These are phyloP conservation scores for Gryllus longicercus DNA, from an alignment of 2,888 invertebrate genomes.

Conservation along the genomic window DNA sequence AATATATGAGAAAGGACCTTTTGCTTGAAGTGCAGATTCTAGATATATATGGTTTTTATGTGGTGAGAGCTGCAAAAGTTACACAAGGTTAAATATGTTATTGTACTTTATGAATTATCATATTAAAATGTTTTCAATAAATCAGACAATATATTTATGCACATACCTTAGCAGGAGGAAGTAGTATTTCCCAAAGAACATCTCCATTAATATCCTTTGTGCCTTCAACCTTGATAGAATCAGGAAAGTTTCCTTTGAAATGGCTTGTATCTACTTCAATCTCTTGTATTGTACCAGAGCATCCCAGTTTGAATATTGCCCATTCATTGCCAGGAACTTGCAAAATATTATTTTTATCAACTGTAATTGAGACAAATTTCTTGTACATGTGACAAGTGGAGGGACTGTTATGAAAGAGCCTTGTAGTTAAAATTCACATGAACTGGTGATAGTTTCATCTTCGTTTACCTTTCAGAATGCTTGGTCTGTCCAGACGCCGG, in stretches of 20 bases:
- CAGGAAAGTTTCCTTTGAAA: constrained; percentile 65
- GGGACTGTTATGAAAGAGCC: too few species aligned
- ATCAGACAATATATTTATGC: background rate
- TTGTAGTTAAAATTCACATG: too few species aligned
- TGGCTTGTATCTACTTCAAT: constrained; percentile 60
- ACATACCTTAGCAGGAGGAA: constrained; percentile 54
- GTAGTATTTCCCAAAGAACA: constrained; percentile 51
- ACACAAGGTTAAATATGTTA: too few species aligned
- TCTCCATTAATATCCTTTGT: constrained; percentile 43
- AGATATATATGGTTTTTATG: constrained; percentile 52
- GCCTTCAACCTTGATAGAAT: constrained; percentile 58
- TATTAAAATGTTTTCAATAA: too few species aligned
- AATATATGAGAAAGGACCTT: constrained; percentile 52
- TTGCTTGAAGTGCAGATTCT: constrained; percentile 40
- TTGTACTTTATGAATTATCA: too few species aligned
- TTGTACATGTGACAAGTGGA: too few species aligned
- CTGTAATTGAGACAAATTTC: constrained; percentile 18
- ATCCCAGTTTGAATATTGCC: constrained; percentile 59
- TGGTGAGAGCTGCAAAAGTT: constrained; percentile 52
- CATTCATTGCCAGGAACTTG: constrained; percentile 60
- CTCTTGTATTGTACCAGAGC: constrained; percentile 51
- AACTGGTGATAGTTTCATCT: constrained; percentile 5
- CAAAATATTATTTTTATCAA: constrained; percentile 54
- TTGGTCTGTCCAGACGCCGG: constrained; percentile 57
- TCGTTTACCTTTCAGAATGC: constrained; percentile 50